Base-by-base conservation (phyloP, 2,888 invertebrate genomes). In the Cartodere bifasciata region DNA sequence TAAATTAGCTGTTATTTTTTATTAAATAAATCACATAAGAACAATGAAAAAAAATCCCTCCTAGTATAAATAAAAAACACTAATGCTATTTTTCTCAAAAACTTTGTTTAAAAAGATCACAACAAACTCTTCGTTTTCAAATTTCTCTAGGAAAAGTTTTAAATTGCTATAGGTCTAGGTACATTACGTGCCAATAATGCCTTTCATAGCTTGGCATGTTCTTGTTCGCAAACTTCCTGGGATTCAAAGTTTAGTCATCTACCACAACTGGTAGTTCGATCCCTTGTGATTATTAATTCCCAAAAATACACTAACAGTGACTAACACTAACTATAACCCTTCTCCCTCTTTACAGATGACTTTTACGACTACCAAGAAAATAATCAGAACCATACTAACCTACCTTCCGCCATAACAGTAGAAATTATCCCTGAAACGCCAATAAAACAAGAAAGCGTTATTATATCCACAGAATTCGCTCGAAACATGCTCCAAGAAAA, bases 321-420 rank as follows among this genome's bases (percentile, higher is more conserved):
- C 14, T n/a, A 13, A 24, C 4, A 32, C 16, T 13, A 15, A 16
- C 15, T 2, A 12, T 24, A 23, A 28, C 16, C 22, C 22, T 35
- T 36, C 11, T 37, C 25, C 31, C 46, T 48, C 12, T 25, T 32
- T 32, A 9, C 43, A 50, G 52, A 52, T 20, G 50, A 52, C 20
- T 47, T 41, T 29, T 46, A 43, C 39, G 50, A 52, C 32, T 56
- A 53, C 29, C 49, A 52, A 35, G 58, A 58, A 42, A 58, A 60
- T 38, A 55, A 58, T 46, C 58, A 59, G 41, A 59, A 58, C 36
- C 56, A 57, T 32, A 52, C 56, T 3, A 58, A 60, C 36, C 48
- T 59, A 25, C 55, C 56, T 4, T 45, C 55, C 7, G 44, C 52
- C 1, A 42, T 60, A 26, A 56, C 55, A 7, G 48, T 59, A 6